Percentiles rank a stretch among this genome's conserved stretches.
These are phyloP conservation scores for Drosophila rufa DNA, from an alignment of 1,140 invertebrate species.

Conservation along the genomic window DNA sequence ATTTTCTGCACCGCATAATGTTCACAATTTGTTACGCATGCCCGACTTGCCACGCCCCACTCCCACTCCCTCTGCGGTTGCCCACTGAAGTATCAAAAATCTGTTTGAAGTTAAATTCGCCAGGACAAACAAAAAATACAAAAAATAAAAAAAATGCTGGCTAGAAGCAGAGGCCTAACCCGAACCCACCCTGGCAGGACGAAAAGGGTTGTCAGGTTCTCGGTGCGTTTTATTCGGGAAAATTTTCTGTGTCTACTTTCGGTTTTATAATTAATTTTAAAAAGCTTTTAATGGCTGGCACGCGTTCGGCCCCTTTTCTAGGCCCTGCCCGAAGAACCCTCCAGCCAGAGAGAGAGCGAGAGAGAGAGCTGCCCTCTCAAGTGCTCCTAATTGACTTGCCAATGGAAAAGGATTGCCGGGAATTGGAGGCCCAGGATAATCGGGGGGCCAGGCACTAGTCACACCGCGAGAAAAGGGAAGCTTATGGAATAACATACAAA, in stretches of 20 bases:
- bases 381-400: slow-evolving; percentile 56
- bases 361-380: slow-evolving; percentile 11
- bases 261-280: slow-evolving; percentile 83
- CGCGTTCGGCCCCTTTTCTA: slow-evolving; percentile 31
- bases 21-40: slow-evolving; percentile 66
- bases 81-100: slow-evolving; percentile 65
- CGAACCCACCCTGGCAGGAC: neutral
- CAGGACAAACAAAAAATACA: slow-evolving; percentile 4
- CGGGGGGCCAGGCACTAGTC: neutral
- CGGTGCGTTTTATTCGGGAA: slow-evolving; percentile 53
- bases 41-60: slow-evolving; percentile 48
- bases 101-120: slow-evolving; percentile 63
- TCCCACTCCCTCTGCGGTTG: slow-evolving; percentile 40
- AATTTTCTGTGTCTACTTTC: slow-evolving; percentile 68
- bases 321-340: neutral
- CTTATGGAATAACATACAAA: too few species aligned
- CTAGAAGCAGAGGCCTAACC: neutral
- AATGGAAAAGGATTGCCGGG: slow-evolving; percentile 36
- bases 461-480: neutral
- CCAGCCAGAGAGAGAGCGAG: neutral
- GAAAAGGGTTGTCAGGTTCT: slow-evolving; percentile 73
- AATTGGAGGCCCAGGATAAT: neutral
- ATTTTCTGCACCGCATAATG: slow-evolving; percentile 55
- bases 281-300: slow-evolving; percentile 81
- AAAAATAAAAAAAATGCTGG: neutral